Conservation (phyloP, 2,888 invertebrate genomes). For the Thymelicus acteon region DNA sequence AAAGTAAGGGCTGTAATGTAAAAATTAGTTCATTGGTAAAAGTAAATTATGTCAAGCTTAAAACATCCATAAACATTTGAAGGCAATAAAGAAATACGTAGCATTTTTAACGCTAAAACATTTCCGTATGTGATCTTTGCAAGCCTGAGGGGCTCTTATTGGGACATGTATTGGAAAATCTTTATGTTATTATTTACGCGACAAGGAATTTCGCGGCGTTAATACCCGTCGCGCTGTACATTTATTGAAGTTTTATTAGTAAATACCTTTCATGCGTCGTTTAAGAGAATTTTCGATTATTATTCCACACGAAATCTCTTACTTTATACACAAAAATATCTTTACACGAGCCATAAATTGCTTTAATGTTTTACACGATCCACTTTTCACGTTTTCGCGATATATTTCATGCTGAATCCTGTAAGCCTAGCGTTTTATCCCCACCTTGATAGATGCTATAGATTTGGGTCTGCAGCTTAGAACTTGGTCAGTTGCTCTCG, state of each 20-base stretch:
- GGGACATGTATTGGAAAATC: slow-evolving; percentile 74
- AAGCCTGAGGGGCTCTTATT: slow-evolving; percentile 56
- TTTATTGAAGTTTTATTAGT: slow-evolving; percentile 75
- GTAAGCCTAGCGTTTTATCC: slow-evolving; percentile 33
- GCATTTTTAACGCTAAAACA: neutral
- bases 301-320: slow-evolving; percentile 9
- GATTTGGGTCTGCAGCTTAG: slow-evolving; percentile 28
- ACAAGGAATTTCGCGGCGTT: slow-evolving; percentile 66
- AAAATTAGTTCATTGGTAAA: no score
- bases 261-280: slow-evolving; percentile 59
- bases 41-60: neutral
- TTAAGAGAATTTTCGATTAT: slow-evolving; percentile 51
- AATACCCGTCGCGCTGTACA: slow-evolving; percentile 72
- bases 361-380: slow-evolving; percentile 32
- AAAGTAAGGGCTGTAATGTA: no score
- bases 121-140: slow-evolving; percentile 21
- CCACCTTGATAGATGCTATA: slow-evolving; percentile 26
- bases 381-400: slow-evolving; percentile 27
- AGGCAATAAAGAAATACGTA: neutral
- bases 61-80: neutral
- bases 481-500: slow-evolving; percentile 23
- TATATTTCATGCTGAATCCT: slow-evolving; percentile 34
- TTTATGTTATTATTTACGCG: slow-evolving; percentile 77
- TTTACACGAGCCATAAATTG: slow-evolving; percentile 24
- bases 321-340: neutral